Evolutionary conservation across 2,797 vertebrate genomes (phyloP).

Genomic region (Spinus pinus): DNA sequence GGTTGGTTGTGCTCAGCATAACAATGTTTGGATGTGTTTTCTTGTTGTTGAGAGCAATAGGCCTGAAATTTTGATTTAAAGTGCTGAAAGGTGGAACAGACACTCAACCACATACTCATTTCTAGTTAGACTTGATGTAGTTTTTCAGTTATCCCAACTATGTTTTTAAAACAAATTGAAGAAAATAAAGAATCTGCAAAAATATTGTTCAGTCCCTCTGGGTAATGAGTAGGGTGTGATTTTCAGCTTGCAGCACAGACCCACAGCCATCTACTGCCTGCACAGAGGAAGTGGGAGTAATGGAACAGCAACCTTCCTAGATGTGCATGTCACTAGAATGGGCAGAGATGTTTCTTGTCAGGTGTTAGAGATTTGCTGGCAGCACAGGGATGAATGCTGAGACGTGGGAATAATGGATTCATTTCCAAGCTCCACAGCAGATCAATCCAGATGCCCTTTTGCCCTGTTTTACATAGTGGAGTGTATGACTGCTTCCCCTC

Average conservation of each 20-base stretch:
- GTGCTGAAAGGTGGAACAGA: background rate
- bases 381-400: background rate
- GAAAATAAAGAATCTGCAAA: background rate
- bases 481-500: background rate
- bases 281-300: background rate
- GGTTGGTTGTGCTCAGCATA: background rate
- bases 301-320: background rate
- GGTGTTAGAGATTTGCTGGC: slow-evolving; percentile 17
- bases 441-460: background rate
- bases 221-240: background rate
- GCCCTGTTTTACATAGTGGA: background rate
- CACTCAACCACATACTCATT: background rate
- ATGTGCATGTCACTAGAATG: background rate
- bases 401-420: background rate
- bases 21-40: background rate
- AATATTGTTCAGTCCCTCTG: background rate
- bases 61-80: background rate
- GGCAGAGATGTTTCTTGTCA: background rate
- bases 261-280: background rate
- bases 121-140: background rate
- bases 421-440: background rate
- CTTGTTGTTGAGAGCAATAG: background rate
- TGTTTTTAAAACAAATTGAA: background rate
- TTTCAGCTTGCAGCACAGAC: background rate
- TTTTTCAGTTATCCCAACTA: background rate